phyloP scores from a whole-genome alignment of 2,797 vertebrate genomes.

The Ficedula albicollis region DNA sequence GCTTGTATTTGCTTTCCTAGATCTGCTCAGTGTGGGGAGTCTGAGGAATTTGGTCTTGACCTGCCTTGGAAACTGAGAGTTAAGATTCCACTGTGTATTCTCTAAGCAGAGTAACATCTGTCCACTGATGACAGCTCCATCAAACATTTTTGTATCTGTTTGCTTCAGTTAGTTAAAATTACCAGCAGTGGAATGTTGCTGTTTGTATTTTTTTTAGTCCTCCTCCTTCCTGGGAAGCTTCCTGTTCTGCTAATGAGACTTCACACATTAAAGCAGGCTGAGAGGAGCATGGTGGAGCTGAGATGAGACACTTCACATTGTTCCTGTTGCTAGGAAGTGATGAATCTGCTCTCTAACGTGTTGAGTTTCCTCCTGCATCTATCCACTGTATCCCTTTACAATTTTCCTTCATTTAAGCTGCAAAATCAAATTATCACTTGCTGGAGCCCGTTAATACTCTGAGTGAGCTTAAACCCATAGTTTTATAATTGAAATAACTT shows the following conservation, averaged over 20 bases:
- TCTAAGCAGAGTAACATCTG: not conserved
- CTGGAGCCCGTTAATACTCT: not conserved
- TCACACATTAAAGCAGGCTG: not conserved
- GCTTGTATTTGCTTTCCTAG: not conserved
- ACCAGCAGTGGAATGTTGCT: not conserved
- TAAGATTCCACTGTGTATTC: not conserved
- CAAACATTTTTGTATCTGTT: not conserved
- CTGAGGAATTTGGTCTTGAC: not conserved
- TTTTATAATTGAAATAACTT: not conserved
- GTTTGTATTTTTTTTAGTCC: not conserved
- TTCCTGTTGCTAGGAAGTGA: not conserved
- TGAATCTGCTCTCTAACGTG: not conserved
- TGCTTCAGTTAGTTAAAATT: not conserved
- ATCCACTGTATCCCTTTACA: not conserved
- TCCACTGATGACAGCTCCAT: not conserved
- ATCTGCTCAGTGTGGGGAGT: not conserved
- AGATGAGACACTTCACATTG: not conserved
- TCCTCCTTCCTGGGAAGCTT: not conserved
- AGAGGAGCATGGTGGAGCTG: not conserved
- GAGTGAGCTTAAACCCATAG: not conserved
- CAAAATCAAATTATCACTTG: not conserved
- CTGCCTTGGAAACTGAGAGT: not conserved
- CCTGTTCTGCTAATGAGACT: constrained; percentile 15
- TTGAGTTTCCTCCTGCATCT: not conserved
- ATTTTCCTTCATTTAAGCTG: not conserved